Percentiles rank a stretch among this genome's conserved stretches.
Conservation (phyloP, 2,797 vertebrate species). For the Arctocebus calabarensis region DNA sequence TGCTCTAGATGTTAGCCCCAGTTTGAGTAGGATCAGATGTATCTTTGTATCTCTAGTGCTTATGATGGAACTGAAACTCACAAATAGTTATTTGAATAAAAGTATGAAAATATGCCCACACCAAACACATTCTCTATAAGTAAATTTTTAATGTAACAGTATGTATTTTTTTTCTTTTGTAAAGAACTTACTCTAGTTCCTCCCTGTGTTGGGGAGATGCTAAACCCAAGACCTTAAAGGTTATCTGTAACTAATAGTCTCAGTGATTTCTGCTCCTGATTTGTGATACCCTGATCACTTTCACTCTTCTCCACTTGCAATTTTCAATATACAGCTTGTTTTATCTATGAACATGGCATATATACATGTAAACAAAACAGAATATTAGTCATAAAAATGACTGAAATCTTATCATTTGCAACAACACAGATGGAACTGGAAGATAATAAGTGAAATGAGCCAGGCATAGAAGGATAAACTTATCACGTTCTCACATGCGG, state of each 20-base stretch:
- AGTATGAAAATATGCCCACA: not conserved
- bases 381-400: not conserved
- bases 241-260: not conserved
- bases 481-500: not conserved
- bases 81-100: not conserved
- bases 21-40: not conserved
- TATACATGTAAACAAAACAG: not conserved
- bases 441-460: not conserved
- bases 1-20: not conserved
- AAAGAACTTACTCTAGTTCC: not conserved
- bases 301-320: not conserved
- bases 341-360: not conserved
- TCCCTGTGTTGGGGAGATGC: not conserved
- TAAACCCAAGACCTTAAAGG: not conserved
- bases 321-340: not conserved
- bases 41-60: not conserved
- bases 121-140: not conserved
- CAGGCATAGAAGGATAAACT: not conserved
- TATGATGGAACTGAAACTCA: not conserved
- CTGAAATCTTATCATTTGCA: not conserved
- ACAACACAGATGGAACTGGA: not conserved
- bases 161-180: not conserved
- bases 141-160: not conserved
- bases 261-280: not conserved
- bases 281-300: not conserved